Conservation (phyloP, 2,113 vertebrate species). For the Serilophus lunatus region DNA sequence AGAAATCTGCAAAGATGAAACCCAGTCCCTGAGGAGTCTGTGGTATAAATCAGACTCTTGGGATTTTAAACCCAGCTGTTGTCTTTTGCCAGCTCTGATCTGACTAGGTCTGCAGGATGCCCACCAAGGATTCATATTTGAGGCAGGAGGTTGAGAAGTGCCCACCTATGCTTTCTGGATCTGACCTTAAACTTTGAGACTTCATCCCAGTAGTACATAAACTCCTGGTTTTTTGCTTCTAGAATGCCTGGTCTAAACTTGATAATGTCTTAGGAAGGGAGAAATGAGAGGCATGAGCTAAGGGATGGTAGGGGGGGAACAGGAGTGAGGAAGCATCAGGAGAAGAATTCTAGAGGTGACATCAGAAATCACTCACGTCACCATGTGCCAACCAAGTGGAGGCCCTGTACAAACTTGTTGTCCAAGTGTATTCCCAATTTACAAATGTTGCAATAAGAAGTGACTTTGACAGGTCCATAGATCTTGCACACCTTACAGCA, state of each 20-base stretch:
- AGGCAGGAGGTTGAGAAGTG: background rate
- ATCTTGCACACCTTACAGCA: background rate
- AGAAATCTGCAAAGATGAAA: background rate
- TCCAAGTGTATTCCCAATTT: background rate
- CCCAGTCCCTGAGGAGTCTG: background rate
- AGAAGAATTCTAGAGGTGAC: background rate
- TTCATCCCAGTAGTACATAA: background rate
- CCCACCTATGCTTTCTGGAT: background rate
- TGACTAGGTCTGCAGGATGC: background rate
- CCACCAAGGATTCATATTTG: background rate
- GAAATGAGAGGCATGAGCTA: background rate
- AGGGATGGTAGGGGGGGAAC: background rate
- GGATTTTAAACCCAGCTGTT: background rate
- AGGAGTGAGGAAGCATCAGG: background rate
- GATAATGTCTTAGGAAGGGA: background rate
- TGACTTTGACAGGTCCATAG: background rate
- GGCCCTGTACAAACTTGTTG: background rate
- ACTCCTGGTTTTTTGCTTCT: accelerated
- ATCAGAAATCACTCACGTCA: background rate
- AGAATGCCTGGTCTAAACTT: background rate
- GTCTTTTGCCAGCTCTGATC: background rate
- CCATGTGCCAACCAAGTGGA: background rate
- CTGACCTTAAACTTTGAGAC: background rate
- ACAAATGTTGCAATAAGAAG: accelerated
- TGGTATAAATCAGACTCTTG: background rate